Percentiles rank a stretch among this genome's conserved stretches.
Evolutionary conservation across 1,140 invertebrate species (phyloP).

Genomic region (Coptotermes formosanus): DNA sequence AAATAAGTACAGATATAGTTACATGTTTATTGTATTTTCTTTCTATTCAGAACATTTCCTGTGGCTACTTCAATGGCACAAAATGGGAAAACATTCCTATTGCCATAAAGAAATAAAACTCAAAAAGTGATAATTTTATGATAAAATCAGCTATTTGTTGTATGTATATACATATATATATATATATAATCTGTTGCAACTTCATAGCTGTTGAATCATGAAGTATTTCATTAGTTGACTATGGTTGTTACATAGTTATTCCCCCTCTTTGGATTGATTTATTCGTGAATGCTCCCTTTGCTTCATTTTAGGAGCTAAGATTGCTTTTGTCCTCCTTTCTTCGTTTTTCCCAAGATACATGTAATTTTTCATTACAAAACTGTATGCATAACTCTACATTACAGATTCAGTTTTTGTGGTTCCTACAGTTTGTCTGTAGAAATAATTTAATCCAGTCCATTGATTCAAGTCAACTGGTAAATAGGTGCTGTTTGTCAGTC

Average conservation of each 20-base stretch:
- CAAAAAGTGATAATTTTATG: not conserved
- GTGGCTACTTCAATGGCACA: not conserved
- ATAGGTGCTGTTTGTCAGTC: too few relatives aligned
- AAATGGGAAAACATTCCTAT: not conserved
- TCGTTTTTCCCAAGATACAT: not conserved
- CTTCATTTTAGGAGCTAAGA: not conserved
- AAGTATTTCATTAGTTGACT: not conserved
- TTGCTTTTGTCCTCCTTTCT: not conserved
- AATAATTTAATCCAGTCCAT: not conserved
- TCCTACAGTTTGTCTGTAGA: not conserved
- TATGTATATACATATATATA: constrained; percentile 16
- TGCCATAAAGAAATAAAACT: not conserved
- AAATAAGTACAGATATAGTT: not conserved
- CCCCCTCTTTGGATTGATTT: not conserved
- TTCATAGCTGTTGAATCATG: not conserved
- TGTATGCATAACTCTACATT: not conserved
- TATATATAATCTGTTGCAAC: constrained; percentile 11
- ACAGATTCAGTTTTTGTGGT: not conserved
- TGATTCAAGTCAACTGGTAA: too few relatives aligned
- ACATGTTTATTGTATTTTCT: constrained; percentile 10
- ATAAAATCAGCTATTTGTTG: constrained; percentile 19
- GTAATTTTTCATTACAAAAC: not conserved
- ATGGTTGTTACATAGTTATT: not conserved
- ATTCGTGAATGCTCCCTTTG: not conserved
- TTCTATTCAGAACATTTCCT: not conserved